Base-by-base conservation (phyloP, 2,888 invertebrate genomes). In the Tanytarsus gracilentus region DNA sequence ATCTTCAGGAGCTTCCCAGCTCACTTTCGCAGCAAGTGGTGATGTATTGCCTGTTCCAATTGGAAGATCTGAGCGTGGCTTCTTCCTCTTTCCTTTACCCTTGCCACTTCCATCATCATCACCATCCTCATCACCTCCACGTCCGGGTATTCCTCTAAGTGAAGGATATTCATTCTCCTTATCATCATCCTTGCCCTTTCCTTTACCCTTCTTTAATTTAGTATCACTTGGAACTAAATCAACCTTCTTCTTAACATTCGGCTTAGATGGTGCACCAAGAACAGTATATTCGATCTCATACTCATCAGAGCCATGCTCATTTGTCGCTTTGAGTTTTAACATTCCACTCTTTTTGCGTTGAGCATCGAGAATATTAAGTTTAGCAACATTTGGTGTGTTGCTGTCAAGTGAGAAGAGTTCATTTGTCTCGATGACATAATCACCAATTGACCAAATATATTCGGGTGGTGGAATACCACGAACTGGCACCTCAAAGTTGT, bases 391-490 rank as follows among this genome's bases (percentile, higher is more conserved):
- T 50, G 49, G 50, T 0, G 96, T 93, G 70, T 90, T 88, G 75
- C 97, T 91, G 70, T 95, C 90, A 25, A 60, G 7, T 14, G 33
- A 48, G 60, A 60, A 60, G 5, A 60, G 25, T 71, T 91, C 91
- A 72, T 89, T 88, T 25, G 79, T 82, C 68, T 86, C 84, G 61
- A 92, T 73, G 63, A 80, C 79, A 74, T 81, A 76, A 3, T 68
- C 69, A 27, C 69, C 71, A 29, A 71, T 67, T 26, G 62, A 82
- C 93, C 93, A 94, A 5, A 84, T 86, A 66, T 88, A 82, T 64
- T 83, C 85, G 74, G 99, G 98, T 68, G 93, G 88, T 53, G 99
- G 99, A 77, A 99, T 98, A 70, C 98, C 99, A 71, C 88, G 86
- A 65, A 95, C 88, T 72, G 95, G 92, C 3, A 98, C 93, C 70